Percentiles rank a stretch among this genome's conserved stretches.
Evolutionary conservation across 2,113 vertebrate genomes (phyloP).

Genomic region (Myrmophylax atrothorax): DNA sequence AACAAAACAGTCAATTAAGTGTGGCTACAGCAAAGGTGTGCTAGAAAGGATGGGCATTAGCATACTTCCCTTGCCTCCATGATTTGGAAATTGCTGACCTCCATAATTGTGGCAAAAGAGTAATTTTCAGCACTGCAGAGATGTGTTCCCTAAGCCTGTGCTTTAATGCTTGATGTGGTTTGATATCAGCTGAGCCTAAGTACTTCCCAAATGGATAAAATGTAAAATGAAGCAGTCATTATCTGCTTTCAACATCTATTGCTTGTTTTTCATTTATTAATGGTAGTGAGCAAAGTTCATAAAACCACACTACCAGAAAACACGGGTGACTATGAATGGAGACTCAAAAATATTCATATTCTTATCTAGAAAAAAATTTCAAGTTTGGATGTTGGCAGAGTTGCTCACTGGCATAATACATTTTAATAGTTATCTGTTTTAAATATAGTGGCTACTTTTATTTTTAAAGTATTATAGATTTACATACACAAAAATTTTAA

Average conservation of each 20-base stretch:
- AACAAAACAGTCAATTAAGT: neutral
- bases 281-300: neutral
- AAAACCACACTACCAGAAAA: neutral
- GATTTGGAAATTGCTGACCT: neutral
- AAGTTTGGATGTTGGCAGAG: neutral
- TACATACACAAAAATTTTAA: neutral
- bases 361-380: neutral
- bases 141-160: neutral
- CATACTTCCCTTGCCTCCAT: accelerated
- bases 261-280: neutral
- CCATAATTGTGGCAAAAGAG: neutral
- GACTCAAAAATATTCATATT: neutral
- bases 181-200: neutral
- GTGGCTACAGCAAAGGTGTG: neutral
- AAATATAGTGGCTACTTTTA: neutral
- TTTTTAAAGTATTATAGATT: neutral
- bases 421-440: neutral
- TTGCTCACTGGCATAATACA: neutral
- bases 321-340: neutral
- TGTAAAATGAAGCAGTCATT: neutral
- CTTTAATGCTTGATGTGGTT: neutral
- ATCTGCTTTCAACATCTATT: neutral
- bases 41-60: neutral
- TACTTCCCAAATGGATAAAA: neutral
- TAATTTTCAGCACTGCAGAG: neutral